Conservation (phyloP, 2,113 vertebrate genomes). For the Sturnira hondurensis region DNA sequence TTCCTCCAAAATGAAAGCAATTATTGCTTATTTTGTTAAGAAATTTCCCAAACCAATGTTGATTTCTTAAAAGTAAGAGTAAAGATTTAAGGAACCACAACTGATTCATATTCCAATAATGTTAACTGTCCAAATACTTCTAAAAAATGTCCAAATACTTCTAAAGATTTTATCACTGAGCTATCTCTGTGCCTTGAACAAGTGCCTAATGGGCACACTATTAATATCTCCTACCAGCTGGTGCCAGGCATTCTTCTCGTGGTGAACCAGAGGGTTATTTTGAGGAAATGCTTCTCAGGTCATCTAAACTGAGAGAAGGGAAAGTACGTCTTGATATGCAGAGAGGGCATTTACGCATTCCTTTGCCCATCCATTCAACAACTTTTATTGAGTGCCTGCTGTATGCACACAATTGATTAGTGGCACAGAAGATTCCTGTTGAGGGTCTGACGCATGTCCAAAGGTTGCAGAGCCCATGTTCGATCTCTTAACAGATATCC, state of each 20-base stretch:
- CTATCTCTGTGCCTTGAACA: slow-evolving; percentile 74
- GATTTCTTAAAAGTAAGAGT: slow-evolving; percentile 44
- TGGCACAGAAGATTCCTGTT: background rate
- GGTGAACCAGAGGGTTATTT: slow-evolving; percentile 74
- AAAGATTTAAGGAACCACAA: slow-evolving; percentile 53
- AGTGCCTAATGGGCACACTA: slow-evolving; percentile 74
- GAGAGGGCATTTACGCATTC: slow-evolving; percentile 30
- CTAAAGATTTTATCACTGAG: slow-evolving; percentile 69
- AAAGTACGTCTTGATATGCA: slow-evolving; percentile 34
- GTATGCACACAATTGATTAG: background rate
- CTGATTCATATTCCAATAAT: slow-evolving; percentile 65
- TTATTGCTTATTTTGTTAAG: slow-evolving; percentile 17
- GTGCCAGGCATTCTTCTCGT: slow-evolving; percentile 74
- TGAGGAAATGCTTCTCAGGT: slow-evolving; percentile 77
- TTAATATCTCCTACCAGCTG: slow-evolving; percentile 72
- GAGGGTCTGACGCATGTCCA: slow-evolving; percentile 3
- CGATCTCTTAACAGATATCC: background rate
- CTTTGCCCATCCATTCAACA: slow-evolving; percentile 35
- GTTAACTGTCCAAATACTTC: slow-evolving; percentile 71
- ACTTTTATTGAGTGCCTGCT: slow-evolving; percentile 54
- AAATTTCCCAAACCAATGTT: slow-evolving; percentile 25
- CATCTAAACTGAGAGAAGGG: slow-evolving; percentile 60
- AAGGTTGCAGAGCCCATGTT: slow-evolving; percentile 8
- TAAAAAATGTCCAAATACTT: slow-evolving; percentile 68
- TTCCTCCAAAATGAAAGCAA: slow-evolving; percentile 11